Evolutionary conservation across 2,797 vertebrate species (phyloP).

Genomic region (Falco columbarius): DNA sequence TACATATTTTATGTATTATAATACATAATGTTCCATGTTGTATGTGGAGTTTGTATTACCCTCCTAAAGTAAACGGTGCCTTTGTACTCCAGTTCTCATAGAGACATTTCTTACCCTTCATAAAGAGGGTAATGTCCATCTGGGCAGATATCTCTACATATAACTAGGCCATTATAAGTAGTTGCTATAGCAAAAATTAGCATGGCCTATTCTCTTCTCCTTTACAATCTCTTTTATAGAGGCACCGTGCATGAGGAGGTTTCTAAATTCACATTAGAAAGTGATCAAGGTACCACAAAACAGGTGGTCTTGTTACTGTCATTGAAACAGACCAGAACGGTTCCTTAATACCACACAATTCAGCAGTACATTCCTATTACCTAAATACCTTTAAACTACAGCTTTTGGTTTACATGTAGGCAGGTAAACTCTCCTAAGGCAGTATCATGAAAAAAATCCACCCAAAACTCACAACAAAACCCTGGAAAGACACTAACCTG

Average conservation of each 20-base stretch:
- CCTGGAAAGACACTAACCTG: background rate
- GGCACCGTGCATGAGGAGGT: background rate
- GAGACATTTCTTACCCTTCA: background rate
- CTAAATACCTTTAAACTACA: background rate
- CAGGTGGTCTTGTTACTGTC: background rate
- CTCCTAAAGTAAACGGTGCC: background rate
- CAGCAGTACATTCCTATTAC: background rate
- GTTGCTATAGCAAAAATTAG: background rate
- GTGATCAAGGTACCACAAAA: background rate
- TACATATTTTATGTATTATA: background rate
- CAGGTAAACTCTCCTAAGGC: background rate
- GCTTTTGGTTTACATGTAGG: background rate
- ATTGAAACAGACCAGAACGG: background rate
- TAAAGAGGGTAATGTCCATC: background rate
- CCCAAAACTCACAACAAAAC: background rate
- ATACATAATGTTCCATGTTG: background rate
- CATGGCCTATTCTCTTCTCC: background rate
- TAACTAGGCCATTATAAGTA: background rate
- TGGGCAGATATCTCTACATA: background rate
- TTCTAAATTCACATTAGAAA: background rate
- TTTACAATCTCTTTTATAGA: background rate
- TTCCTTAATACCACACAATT: background rate
- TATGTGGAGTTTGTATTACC: background rate
- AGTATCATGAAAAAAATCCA: background rate
- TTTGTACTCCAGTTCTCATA: background rate